Percentiles rank a stretch among this genome's conserved stretches.
These are phyloP conservation scores for Sphenodon punctatus DNA, from an alignment of 2,797 vertebrate genomes.

Conservation along the genomic window DNA sequence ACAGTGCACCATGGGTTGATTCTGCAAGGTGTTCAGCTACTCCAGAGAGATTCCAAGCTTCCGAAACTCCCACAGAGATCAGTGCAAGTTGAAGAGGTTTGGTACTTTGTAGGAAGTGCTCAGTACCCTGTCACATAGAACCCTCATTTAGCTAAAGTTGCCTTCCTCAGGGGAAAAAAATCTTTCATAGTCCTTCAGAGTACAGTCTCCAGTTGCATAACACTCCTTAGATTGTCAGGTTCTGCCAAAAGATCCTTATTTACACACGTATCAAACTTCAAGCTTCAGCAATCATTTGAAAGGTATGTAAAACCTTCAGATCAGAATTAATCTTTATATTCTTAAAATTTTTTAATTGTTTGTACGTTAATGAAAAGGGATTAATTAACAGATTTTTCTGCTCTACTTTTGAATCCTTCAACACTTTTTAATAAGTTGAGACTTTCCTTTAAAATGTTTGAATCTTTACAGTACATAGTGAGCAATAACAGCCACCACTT, in stretches of 20 bases:
- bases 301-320: neutral
- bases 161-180: constrained; percentile 2
- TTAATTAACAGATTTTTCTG: neutral
- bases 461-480: neutral
- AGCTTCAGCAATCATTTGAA: neutral
- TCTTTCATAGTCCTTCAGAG: neutral
- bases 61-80: rapidly evolving
- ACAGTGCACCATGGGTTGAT: neutral
- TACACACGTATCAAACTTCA: neutral
- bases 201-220: neutral
- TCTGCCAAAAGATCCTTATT: neutral
- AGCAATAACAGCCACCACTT: neutral
- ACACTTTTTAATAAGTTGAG: neutral
- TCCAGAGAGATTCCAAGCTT: neutral
- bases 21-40: neutral
- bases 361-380: neutral
- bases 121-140: neutral
- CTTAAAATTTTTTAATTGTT: too few species aligned
- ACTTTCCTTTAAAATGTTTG: neutral
- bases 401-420: neutral
- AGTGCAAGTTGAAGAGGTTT: neutral
- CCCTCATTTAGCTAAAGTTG: neutral
- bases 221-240: neutral
- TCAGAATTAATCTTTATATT: neutral
- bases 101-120: neutral